Evolutionary conservation across 2,797 vertebrate species (phyloP).

Genomic region (Cirrhinus mrigala): DNA sequence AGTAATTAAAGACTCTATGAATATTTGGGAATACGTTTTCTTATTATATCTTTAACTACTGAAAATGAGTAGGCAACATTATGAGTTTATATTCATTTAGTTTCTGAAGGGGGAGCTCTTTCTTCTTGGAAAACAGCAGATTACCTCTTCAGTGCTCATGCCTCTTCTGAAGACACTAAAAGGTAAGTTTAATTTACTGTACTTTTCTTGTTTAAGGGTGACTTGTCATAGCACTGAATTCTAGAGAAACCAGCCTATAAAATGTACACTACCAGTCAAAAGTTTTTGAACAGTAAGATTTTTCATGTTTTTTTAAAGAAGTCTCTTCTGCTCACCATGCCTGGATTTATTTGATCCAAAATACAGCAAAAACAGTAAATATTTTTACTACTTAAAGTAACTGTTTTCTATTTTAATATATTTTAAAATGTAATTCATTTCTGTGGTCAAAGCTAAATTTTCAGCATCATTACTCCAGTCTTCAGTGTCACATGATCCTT

Average conservation of each 20-base stretch:
- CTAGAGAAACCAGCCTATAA: neutral
- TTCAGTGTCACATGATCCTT: too few relatives aligned
- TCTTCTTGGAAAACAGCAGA: constrained; percentile 75
- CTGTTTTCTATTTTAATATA: too few relatives aligned
- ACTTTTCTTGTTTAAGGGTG: neutral
- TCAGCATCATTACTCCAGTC: too few relatives aligned
- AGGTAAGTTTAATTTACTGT: constrained; percentile 74
- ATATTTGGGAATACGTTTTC: neutral
- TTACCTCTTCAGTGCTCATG: constrained; percentile 90
- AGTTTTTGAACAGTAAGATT: too few relatives aligned
- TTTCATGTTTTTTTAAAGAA: too few relatives aligned
- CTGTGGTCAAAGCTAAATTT: too few relatives aligned
- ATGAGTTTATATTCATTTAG: constrained; percentile 68
- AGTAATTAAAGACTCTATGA: neutral
- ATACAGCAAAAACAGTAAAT: too few relatives aligned
- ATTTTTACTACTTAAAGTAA: too few relatives aligned
- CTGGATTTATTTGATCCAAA: too few relatives aligned
- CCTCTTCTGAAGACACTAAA: constrained; percentile 84
- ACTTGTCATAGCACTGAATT: neutral
- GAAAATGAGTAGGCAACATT: neutral
- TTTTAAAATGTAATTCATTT: too few relatives aligned
- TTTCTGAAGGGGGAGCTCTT: constrained; percentile 77
- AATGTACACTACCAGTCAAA: neutral
- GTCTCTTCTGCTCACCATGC: too few relatives aligned
- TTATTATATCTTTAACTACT: neutral